phyloP scores from a whole-genome alignment of 2,888 invertebrate genomes.

The Polia nebulosa region DNA sequence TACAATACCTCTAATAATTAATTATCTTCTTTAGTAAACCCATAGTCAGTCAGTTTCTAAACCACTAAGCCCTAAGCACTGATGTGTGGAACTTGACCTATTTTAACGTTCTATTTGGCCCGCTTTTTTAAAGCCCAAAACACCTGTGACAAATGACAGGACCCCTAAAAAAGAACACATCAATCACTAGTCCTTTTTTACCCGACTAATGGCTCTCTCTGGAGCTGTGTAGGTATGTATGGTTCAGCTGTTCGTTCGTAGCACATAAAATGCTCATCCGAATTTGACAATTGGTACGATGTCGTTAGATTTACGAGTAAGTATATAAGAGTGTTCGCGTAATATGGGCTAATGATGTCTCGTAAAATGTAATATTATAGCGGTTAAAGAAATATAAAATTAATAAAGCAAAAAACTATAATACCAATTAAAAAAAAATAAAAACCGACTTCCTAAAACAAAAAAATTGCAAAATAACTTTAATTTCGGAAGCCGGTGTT shows the following conservation, averaged over 20 bases:
- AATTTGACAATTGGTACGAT: not conserved
- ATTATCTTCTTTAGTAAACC: not conserved
- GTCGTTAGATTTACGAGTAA: not conserved
- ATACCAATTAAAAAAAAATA: too few relatives aligned
- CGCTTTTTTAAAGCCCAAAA: conserved; percentile 13
- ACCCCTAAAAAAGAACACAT: not conserved
- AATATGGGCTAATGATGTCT: too few relatives aligned
- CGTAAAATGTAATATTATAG: too few relatives aligned
- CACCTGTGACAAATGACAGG: conserved; percentile 18
- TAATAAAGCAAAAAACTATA: too few relatives aligned
- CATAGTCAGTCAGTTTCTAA: not conserved
- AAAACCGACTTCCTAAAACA: too few relatives aligned
- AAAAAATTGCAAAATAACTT: too few relatives aligned
- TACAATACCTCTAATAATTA: too few relatives aligned
- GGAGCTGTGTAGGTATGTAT: too few relatives aligned
- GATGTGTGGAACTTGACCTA: not conserved
- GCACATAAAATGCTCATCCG: not conserved
- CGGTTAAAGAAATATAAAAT: too few relatives aligned
- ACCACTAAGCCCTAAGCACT: too few relatives aligned
- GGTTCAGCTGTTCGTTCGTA: not conserved
- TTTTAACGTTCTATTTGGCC: conserved; percentile 15
- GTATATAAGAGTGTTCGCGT: too few relatives aligned
- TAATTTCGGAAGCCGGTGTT: too few relatives aligned
- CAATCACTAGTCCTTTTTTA: not conserved
- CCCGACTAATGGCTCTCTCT: not conserved